Evolutionary conservation across 2,888 invertebrate species (phyloP).

Genomic region (Meiosimyza decipiens): DNA sequence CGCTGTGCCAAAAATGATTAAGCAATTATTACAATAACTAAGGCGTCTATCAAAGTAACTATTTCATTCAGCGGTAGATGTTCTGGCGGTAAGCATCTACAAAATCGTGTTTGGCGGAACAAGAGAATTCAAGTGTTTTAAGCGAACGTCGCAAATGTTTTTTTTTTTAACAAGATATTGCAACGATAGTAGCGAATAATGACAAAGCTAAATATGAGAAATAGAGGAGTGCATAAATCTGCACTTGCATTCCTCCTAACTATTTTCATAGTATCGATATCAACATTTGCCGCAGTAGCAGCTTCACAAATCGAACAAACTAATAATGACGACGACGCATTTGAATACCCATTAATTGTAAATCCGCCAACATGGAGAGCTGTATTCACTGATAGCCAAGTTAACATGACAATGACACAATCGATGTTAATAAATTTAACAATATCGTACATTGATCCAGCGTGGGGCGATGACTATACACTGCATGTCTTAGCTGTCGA

Average conservation of each 20-base stretch:
- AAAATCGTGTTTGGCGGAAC: not conserved
- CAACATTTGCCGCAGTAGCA: not conserved
- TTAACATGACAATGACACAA: slow-evolving; percentile 47
- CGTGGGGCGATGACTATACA: slow-evolving; percentile 40
- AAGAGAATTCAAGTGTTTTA: not conserved
- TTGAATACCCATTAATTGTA: not conserved
- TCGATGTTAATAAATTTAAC: slow-evolving; percentile 36
- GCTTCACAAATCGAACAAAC: not conserved
- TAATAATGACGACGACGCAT: not conserved
- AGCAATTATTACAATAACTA: not conserved
- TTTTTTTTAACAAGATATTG: too few relatives aligned
- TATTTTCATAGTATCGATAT: not conserved
- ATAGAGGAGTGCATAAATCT: not conserved
- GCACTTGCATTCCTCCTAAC: not conserved
- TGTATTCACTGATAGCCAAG: slow-evolving; percentile 30
- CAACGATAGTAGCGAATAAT: too few relatives aligned
- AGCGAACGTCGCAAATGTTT: not conserved
- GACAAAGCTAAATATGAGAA: not conserved
- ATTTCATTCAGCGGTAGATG: slow-evolving; percentile 5
- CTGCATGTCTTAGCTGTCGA: slow-evolving; percentile 44
- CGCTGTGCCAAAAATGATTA: slow-evolving; percentile 5
- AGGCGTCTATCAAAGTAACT: too few relatives aligned
- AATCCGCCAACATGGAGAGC: slow-evolving; percentile 42
- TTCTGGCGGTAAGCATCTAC: slow-evolving; percentile 3
- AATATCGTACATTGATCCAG: slow-evolving; percentile 41